These are phyloP conservation scores for Phaetusa simplex DNA, from an alignment of 2,113 vertebrate species.

Conservation along the genomic window DNA sequence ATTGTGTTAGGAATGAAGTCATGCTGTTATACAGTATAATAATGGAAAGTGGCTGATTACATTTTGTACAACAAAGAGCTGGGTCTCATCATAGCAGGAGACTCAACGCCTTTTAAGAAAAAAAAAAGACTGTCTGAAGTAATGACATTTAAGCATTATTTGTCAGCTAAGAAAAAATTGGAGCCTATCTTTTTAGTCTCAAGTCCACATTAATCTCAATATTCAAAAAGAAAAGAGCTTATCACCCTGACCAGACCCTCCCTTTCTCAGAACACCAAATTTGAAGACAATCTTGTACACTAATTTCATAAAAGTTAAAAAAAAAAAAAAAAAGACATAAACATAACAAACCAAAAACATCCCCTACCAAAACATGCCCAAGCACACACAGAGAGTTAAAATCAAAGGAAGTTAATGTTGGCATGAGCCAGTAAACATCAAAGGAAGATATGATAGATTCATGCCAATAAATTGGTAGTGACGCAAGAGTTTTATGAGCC, in stretches of 20 bases:
- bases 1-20: conserved; percentile 13
- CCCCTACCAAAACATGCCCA: background rate
- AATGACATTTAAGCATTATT: background rate
- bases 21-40: background rate
- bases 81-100: background rate
- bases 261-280: background rate
- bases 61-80: background rate
- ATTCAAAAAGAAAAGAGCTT: background rate
- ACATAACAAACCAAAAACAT: background rate
- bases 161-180: background rate
- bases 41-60: background rate
- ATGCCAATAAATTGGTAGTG: background rate
- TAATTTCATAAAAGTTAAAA: background rate
- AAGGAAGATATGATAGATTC: background rate
- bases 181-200: background rate
- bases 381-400: background rate
- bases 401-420: background rate
- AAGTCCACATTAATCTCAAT: background rate
- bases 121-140: background rate
- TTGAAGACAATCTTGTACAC: background rate
- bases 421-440: background rate
- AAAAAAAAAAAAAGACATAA: background rate
- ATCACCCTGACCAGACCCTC: background rate
- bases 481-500: background rate
- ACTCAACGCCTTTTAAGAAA: background rate